Base-by-base conservation (phyloP, 2,113 vertebrate genomes). In the Larimichthys polyactis region DNA sequence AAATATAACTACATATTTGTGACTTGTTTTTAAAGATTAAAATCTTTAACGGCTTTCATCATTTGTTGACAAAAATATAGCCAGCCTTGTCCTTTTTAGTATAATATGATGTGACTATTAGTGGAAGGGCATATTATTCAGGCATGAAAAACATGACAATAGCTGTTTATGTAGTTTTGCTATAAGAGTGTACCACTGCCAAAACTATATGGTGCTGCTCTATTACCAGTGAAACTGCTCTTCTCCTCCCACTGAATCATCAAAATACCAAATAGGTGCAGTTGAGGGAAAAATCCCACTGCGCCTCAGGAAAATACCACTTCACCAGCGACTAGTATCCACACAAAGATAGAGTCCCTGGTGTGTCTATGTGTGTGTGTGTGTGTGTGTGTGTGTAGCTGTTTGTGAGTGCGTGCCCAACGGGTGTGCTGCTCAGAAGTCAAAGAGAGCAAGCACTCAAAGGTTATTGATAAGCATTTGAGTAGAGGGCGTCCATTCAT, bases 401-500 rank as follows among this genome's bases (percentile, higher is more conserved):
- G 79, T 90, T 71, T 90, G 82, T 86, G 84, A 78, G 79, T 81
- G 78, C 29, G 52, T 79, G 79, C 83, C 87, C 89, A 74, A 83
- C 75, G 86, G 90, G 89, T 91, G 75, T 90, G 87, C 81, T 5
- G 78, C 86, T 89, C 72, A 85, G 88, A 92, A 91, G 81, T 91
- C 90, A 91, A 92, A 93, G 89, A 82, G 86, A 92, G 80, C 79
- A 71, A 92, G 92, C 90, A 91, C 93, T 95, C 94, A 93, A 94
- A 95, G 94, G 93, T 94, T 95, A 95, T 94, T 95, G 94, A 95
- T 95, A 94, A 94, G 93, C 91, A 87, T 94, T 95, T 93, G 93
- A 93, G 93, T 94, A 91, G 93, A 94, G 93, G 91, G 88, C 90
- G 82, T 92, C 90, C 90, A 93, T 93, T 95, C 91, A 93, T 92